These are phyloP conservation scores for Pipistrellus pipistrellus DNA, from an alignment of 2,797 vertebrate species.

Conservation along the genomic window DNA sequence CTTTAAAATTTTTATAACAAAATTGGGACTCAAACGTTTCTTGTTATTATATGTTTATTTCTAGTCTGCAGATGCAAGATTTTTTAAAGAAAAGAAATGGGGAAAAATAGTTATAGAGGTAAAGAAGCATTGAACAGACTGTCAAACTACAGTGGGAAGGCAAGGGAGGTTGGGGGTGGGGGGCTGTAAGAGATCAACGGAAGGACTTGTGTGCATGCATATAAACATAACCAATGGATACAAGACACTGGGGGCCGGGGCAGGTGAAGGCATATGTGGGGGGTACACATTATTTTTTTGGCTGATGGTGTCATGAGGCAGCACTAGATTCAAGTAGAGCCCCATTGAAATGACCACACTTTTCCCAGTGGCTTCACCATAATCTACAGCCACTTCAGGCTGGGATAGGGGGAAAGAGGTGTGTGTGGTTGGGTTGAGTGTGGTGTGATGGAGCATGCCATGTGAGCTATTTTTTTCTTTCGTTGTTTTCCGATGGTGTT, in stretches of 20 bases:
- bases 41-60: too few species aligned
- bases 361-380: not conserved
- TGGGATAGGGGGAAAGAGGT: not conserved
- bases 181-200: too few species aligned
- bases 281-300: not conserved
- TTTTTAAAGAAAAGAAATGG: too few species aligned
- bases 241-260: too few species aligned
- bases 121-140: too few species aligned
- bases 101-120: too few species aligned
- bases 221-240: too few species aligned
- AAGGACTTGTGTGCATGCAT: too few species aligned
- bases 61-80: too few species aligned
- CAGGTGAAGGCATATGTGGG: too few species aligned
- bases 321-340: not conserved
- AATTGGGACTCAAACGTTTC: not conserved
- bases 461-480: conserved; percentile 33
- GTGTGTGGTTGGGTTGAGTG: conserved; percentile 38
- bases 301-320: not conserved
- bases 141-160: too few species aligned
- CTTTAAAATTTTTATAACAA: conserved; percentile 52
- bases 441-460: not conserved
- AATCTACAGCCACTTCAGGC: conserved; percentile 20
- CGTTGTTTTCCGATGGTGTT: not conserved
- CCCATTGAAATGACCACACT: not conserved
- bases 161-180: too few species aligned